Base-by-base conservation (phyloP, 1,140 invertebrate species). In the Rhopalosiphum padi region DNA sequence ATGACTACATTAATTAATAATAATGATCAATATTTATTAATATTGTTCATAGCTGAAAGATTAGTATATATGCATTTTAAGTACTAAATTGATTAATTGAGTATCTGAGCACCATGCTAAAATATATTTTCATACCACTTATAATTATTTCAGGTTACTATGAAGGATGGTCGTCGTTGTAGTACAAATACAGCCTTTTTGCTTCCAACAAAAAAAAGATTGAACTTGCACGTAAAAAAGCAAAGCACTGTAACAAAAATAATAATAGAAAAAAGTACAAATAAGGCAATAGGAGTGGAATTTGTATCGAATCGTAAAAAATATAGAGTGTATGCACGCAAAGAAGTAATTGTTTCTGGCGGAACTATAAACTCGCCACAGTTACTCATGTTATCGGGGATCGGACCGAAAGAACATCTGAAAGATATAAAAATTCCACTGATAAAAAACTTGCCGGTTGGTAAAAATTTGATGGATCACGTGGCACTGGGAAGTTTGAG, bases 361-460 rank as follows among this genome's bases (percentile, higher is more conserved):
- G 97, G 97, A 7, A 95, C 96, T 2, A 96, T 97, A 15, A 97
- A 97, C 94, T 96, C 96, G 0, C 96, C 97, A 6, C 96, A 97
- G 94, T 94, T 98, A 7, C 95, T 98, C 1, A 97, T 98, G 96
- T 94, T 97, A 3, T 97, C 97, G 2, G 97, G 97, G 15, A 96
- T 98, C 37, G 97, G 97, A 3, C 97, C 97, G 0, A 96, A 94
- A 94, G 95, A 96, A 41, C 96, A 98, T 94, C 95, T 99, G 3
- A 95, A 96, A 90, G 96, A 97, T 48, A 95, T 98, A 1, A 96
- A 96, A 0, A 97, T 98, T 43, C 95, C 96, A 0, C 95, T 97
- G 0, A 95, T 98, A 21, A 95, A 97, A 94, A 96, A 97, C 94
- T 95, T 97, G 11, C 94, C 93, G 46, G 94, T 95, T 0, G 94